Conservation (phyloP, 2,888 invertebrate species). For the Tachina grossa region DNA sequence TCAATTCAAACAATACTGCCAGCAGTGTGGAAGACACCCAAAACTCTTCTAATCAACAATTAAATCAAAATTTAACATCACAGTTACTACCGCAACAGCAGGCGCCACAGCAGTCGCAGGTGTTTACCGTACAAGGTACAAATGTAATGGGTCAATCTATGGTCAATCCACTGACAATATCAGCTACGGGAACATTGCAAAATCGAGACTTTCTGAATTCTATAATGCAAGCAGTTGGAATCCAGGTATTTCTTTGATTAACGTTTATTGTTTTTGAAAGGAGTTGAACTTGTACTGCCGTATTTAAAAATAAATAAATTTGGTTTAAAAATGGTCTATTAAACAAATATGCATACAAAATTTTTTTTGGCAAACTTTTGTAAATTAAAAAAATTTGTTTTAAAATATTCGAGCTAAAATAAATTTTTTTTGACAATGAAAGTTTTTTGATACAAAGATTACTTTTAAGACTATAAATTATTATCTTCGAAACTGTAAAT, state of each 20-base stretch:
- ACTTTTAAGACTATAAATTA: too few relatives aligned
- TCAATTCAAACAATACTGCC: background rate
- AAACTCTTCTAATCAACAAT: constrained; percentile 1
- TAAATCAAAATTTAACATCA: constrained; percentile 24
- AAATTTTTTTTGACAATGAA: too few relatives aligned
- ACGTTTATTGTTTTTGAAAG: background rate
- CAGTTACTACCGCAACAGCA: constrained; percentile 33
- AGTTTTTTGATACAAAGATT: too few relatives aligned
- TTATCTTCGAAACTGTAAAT: too few relatives aligned
- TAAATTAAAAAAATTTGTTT: too few relatives aligned
- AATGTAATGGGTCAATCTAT: constrained; percentile 54
- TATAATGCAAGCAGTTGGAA: constrained; percentile 82
- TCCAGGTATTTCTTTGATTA: constrained; percentile 77
- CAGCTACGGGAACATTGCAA: constrained; percentile 50
- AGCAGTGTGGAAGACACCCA: constrained; percentile 36
- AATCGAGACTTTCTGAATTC: constrained; percentile 80
- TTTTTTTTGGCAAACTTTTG: too few relatives aligned
- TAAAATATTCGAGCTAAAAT: too few relatives aligned
- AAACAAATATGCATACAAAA: too few relatives aligned
- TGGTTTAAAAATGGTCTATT: too few relatives aligned
- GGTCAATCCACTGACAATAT: constrained; percentile 52
- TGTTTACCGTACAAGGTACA: constrained; percentile 62
- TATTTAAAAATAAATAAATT: too few relatives aligned
- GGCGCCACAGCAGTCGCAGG: constrained; percentile 39
- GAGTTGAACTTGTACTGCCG: too few relatives aligned